phyloP scores from a whole-genome alignment of 2,888 invertebrate genomes.

The Pemphredon lugubris region DNA sequence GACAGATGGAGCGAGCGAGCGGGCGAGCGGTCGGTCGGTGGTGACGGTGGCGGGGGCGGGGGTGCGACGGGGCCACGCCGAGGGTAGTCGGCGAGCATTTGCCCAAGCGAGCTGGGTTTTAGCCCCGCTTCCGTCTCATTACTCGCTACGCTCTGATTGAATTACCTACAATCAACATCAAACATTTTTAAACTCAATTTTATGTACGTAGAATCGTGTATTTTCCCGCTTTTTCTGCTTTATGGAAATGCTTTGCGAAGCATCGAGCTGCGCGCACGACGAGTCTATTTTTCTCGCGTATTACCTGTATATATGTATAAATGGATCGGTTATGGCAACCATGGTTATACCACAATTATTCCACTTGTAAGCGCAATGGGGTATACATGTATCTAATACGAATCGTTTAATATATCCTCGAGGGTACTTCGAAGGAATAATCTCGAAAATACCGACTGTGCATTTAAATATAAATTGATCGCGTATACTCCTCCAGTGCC shows the following conservation, averaged over 20 bases:
- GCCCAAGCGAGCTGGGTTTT: constrained; percentile 72
- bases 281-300: constrained; percentile 48
- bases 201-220: constrained; percentile 65
- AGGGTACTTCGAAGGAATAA: constrained; percentile 9
- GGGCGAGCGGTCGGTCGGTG: too few relatives aligned
- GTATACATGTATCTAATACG: background rate
- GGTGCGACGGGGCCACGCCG: constrained; percentile 44
- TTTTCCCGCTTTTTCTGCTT: constrained; percentile 64
- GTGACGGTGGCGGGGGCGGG: constrained; percentile 27
- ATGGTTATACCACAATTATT: constrained; percentile 57
- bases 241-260: constrained; percentile 59
- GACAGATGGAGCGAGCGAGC: constrained; percentile 22
- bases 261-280: constrained; percentile 40
- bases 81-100: constrained; percentile 70
- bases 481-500: background rate
- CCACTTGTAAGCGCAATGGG: constrained; percentile 4
- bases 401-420: constrained; percentile 13
- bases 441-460: background rate
- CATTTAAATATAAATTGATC: background rate
- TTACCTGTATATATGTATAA: constrained; percentile 22
- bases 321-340: constrained; percentile 20
- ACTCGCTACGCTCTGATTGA: constrained; percentile 75
- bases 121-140: constrained; percentile 78
- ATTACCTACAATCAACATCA: constrained; percentile 79
- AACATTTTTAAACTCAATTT: constrained; percentile 78